These are phyloP conservation scores for Macheiramphus alcinus DNA, from an alignment of 2,113 vertebrate species.

Conservation along the genomic window DNA sequence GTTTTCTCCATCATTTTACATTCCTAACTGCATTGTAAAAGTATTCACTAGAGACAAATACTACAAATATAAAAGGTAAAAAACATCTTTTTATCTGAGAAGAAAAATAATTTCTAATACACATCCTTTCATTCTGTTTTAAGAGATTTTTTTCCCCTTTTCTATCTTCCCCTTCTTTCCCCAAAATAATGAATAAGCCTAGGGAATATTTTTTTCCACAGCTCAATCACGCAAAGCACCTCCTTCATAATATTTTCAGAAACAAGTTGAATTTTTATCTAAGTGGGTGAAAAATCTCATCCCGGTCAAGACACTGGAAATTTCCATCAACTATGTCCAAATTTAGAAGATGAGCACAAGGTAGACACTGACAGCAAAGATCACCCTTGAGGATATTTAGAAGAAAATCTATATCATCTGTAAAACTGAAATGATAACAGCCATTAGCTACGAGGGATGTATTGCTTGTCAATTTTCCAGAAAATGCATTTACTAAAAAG, in stretches of 20 bases:
- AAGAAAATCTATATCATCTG: constrained; percentile 64
- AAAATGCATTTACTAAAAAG: constrained; percentile 61
- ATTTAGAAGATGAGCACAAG: constrained; percentile 36
- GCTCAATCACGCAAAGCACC: background rate
- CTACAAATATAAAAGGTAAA: background rate
- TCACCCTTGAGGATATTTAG: constrained; percentile 58
- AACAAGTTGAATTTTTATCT: background rate
- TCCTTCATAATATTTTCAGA: background rate
- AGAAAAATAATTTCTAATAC: background rate
- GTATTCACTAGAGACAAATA: background rate
- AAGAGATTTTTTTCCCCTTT: background rate
- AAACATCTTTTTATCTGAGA: background rate
- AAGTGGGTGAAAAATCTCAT: background rate
- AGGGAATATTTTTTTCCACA: background rate
- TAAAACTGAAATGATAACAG: constrained; percentile 64
- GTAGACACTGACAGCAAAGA: constrained; percentile 41
- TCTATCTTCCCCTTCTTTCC: background rate
- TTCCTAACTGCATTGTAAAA: background rate
- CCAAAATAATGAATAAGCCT: background rate
- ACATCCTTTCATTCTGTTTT: background rate
- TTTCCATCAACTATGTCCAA: constrained; percentile 22
- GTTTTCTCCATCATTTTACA: background rate
- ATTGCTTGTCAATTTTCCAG: constrained; percentile 62
- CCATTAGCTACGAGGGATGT: constrained; percentile 47
- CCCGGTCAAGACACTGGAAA: background rate